These are phyloP conservation scores for Drosophila guanche DNA, from an alignment of 1,140 invertebrate species.

Conservation along the genomic window DNA sequence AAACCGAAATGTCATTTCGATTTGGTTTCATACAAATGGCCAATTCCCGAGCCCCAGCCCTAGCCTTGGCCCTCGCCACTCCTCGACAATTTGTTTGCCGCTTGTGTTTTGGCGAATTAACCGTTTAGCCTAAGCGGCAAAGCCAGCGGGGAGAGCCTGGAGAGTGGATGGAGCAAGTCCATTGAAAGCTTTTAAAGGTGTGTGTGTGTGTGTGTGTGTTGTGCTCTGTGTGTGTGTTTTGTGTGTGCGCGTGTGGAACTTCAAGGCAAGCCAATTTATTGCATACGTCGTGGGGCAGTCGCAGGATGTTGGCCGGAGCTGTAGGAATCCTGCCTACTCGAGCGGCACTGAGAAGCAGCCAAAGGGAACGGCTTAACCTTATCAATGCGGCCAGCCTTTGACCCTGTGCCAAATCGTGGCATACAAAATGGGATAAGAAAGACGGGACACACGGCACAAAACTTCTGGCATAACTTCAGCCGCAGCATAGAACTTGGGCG, in stretches of 20 bases:
- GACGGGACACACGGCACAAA: conserved; percentile 7
- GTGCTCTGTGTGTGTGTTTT: no score
- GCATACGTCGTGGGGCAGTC: conserved; percentile 51
- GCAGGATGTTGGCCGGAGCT: background rate
- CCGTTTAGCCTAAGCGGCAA: conserved; percentile 53
- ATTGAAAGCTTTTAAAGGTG: conserved; percentile 42
- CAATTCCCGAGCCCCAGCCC: conserved; percentile 11
- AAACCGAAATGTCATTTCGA: conserved; percentile 70
- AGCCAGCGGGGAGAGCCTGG: background rate
- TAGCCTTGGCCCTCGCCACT: no score
- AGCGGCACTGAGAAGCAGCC: conserved; percentile 41
- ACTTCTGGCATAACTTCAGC: conserved; percentile 58
- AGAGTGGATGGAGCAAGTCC: conserved; percentile 2
- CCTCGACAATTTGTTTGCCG: conserved; percentile 49
- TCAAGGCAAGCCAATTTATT: conserved; percentile 62
- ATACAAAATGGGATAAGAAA: conserved; percentile 39
- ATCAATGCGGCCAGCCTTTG: conserved; percentile 54
- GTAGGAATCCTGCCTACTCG: conserved; percentile 33
- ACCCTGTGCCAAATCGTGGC: conserved; percentile 37
- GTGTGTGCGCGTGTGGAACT: conserved; percentile 21
- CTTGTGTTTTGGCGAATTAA: conserved; percentile 63
- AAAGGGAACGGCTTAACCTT: conserved; percentile 40
- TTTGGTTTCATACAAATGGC: conserved; percentile 60
- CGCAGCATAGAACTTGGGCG: conserved; percentile 17
- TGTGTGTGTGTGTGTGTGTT: conserved; percentile 18